Base-by-base conservation (phyloP, 2,797 vertebrate species). In the Bucorvus abyssinicus region DNA sequence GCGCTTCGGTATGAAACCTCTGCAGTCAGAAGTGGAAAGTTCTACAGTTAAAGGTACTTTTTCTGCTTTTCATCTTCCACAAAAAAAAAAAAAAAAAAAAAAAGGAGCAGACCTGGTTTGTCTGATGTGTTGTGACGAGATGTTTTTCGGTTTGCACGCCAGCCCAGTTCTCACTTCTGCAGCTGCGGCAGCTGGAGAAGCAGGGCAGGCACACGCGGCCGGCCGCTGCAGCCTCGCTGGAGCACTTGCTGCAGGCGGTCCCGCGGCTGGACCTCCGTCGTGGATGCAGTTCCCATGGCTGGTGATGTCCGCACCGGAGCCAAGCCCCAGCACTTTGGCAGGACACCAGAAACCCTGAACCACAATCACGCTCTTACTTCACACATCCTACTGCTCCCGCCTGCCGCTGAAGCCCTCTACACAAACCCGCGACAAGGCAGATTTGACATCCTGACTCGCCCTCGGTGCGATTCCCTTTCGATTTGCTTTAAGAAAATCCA, bases 261-360 rank as follows among this genome's bases (percentile, higher is more conserved):
- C 47, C 1, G 0, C 0, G 1, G 20, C 4, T 12, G 27, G 55
- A 13, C 6, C 24, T 26, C 49, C 55, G 15, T 1, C 9, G 4
- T 0, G 59, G 84, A 30, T 84, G 50, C 29, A 6, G 8, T 47
- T 82, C 64, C 84, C 50, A 2, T 0, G 22, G 42, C 57, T 65
- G 65, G 18, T 27, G 44, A 5, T 16, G 27, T 6, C 36, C 2
- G 6, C 36, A 9, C 14, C 0, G 1, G 9, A 45, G 12, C 12
- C n/a, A 42, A 52, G 14, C 16, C 61, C 38, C 44, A 30, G 44
- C 20, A 11, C 63, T 74, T 93, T 47, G 47, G 16, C 38, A 29
- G 36, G 24, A 22, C 86, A n/a, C 19, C n/a, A 74, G 52, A 29
- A 84, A 79, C 30, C 40, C n/a, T 8, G 55, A 20, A 32, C 71